Conservation (phyloP, 2,797 vertebrate species). For the Mustela erminea region DNA sequence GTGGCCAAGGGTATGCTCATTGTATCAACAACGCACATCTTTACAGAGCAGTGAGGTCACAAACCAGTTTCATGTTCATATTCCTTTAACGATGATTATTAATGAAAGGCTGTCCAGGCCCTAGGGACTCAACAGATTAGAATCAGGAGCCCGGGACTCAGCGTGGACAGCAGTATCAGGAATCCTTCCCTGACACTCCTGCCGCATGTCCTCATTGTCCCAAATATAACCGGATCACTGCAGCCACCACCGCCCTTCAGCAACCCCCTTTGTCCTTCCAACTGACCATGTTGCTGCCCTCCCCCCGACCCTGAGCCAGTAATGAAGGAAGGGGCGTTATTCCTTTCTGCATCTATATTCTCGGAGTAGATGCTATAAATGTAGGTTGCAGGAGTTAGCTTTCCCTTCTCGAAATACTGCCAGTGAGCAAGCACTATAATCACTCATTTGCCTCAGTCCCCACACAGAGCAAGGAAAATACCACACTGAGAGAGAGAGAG, state of each 20-base stretch:
- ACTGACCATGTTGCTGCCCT: too few species aligned
- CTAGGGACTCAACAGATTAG: too few species aligned
- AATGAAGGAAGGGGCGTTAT: neutral
- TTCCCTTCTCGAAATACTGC: neutral
- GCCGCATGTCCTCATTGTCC: accelerated
- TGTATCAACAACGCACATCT: neutral
- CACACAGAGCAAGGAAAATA: neutral
- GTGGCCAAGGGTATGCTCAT: accelerated
- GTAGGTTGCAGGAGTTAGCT: neutral
- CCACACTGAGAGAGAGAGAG: neutral
- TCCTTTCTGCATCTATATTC: neutral
- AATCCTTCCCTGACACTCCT: neutral
- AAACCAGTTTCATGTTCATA: neutral
- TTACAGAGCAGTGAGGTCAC: neutral
- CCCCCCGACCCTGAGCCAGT: neutral
- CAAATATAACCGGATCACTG: accelerated
- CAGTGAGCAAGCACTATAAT: too few species aligned
- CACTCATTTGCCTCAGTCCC: neutral
- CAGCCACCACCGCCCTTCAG: neutral
- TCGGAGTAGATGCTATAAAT: neutral
- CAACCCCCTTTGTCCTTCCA: too few species aligned
- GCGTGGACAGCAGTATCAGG: accelerated
- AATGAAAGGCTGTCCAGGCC: neutral
- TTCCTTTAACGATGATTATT: neutral
- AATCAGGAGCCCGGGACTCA: neutral